These are phyloP conservation scores for Lordiphosa collinella DNA, from an alignment of 1,140 invertebrate species.

Conservation along the genomic window DNA sequence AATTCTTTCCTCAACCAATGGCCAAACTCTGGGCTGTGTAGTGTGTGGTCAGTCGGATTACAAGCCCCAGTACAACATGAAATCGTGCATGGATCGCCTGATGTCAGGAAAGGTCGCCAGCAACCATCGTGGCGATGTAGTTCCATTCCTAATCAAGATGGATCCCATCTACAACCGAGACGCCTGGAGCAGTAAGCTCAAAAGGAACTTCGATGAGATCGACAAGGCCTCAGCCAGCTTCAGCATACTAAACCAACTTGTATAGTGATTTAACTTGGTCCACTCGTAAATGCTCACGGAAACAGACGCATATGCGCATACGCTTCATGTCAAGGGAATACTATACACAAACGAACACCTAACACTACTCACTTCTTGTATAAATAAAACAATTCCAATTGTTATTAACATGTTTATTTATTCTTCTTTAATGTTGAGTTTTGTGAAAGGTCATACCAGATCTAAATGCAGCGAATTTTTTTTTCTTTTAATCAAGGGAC, in stretches of 20 bases:
- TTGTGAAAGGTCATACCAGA: conserved; percentile 78
- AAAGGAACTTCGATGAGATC: conserved; percentile 66
- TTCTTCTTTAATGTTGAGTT: conserved; percentile 77
- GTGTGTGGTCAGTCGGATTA: conserved; percentile 36
- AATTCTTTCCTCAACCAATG: conserved; percentile 31
- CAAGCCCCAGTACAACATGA: conserved; percentile 28
- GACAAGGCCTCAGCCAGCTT: conserved; percentile 68
- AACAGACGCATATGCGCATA: conserved; percentile 11
- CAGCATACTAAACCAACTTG: conserved; percentile 63
- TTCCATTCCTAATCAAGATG: conserved; percentile 28
- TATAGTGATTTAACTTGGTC: conserved; percentile 35
- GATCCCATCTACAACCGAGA: conserved; percentile 50
- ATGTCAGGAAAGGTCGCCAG: conserved; percentile 2
- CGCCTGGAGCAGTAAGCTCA: conserved; percentile 55
- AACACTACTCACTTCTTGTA: conserved; percentile 13
- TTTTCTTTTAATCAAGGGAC: conserved; percentile 74
- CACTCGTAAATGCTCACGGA: conserved; percentile 18
- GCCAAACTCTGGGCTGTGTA: conserved; percentile 42
- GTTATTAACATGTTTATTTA: conserved; percentile 77
- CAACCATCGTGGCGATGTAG: conserved; percentile 18
- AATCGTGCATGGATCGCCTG: conserved; percentile 20
- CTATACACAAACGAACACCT: conserved; percentile 14
- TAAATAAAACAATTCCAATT: conserved; percentile 55
- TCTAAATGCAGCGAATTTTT: conserved; percentile 77
- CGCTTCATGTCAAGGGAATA: conserved; percentile 67